These are phyloP conservation scores for Mya arenaria DNA, from an alignment of 1,140 invertebrate species.

Conservation along the genomic window DNA sequence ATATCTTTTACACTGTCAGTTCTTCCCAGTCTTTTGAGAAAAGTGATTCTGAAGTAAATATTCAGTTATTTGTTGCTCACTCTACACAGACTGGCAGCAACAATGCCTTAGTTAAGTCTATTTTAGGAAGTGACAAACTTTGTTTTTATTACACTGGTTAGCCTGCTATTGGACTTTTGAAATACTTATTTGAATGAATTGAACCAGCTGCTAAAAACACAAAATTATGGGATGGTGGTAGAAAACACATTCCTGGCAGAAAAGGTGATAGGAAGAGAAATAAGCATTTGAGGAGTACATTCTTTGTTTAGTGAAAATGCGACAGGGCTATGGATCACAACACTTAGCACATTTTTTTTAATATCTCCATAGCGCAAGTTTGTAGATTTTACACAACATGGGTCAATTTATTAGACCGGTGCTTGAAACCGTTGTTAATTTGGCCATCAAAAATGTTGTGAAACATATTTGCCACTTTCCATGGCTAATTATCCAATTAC, in stretches of 20 bases:
- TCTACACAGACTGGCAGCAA: neutral
- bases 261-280: slow-evolving; percentile 1
- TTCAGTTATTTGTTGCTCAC: too few species aligned
- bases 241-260: neutral
- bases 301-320: slow-evolving; percentile 11
- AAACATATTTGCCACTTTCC: neutral
- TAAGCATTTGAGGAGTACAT: slow-evolving; percentile 13
- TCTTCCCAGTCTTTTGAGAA: neutral
- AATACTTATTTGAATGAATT: slow-evolving; percentile 13
- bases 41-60: too few species aligned
- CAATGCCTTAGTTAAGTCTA: neutral
- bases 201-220: neutral
- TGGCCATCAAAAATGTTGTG: neutral
- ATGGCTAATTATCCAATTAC: slow-evolving; percentile 9
- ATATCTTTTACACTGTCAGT: neutral
- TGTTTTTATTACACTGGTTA: slow-evolving; percentile 21
- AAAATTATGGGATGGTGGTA: slow-evolving; percentile 17
- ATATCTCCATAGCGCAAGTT: slow-evolving; percentile 14
- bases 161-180: slow-evolving; percentile 1
- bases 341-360: slow-evolving; percentile 35
- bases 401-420: slow-evolving; percentile 22
- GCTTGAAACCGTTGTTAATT: neutral
- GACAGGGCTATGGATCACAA: slow-evolving; percentile 3
- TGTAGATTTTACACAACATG: slow-evolving; percentile 14
- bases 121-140: neutral